phyloP scores from a whole-genome alignment of 2,113 vertebrate genomes.

The Casuarius casuarius region DNA sequence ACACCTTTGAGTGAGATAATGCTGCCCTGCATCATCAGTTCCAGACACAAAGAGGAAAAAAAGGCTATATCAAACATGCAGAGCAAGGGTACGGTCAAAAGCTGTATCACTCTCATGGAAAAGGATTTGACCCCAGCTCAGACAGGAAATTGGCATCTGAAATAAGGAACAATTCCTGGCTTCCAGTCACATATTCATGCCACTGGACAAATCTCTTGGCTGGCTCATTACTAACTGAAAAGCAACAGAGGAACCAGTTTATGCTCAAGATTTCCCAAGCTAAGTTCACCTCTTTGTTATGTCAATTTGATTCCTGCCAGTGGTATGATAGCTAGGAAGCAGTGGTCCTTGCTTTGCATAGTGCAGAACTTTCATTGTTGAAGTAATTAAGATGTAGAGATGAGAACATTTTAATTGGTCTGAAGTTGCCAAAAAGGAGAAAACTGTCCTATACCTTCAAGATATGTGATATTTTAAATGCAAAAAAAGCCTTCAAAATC shows the following conservation, averaged over 20 bases:
- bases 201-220: background rate
- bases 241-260: background rate
- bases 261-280: background rate
- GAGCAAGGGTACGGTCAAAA: background rate
- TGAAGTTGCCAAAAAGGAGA: background rate
- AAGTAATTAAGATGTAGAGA: background rate
- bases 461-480: background rate
- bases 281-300: background rate
- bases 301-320: background rate
- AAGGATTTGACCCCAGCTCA: background rate
- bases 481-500: background rate
- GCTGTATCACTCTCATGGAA: background rate
- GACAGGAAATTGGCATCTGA: background rate
- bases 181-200: background rate
- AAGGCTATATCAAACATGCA: no score
- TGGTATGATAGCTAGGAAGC: background rate
- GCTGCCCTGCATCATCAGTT: background rate
- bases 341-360: background rate
- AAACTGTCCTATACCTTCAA: background rate
- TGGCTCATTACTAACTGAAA: background rate
- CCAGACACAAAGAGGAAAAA: background rate
- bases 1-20: background rate
- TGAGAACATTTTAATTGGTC: background rate
- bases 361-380: background rate
- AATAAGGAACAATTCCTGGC: constrained; percentile 1